phyloP scores from a whole-genome alignment of 2,113 vertebrate species.

The Platycercus adscitus region DNA sequence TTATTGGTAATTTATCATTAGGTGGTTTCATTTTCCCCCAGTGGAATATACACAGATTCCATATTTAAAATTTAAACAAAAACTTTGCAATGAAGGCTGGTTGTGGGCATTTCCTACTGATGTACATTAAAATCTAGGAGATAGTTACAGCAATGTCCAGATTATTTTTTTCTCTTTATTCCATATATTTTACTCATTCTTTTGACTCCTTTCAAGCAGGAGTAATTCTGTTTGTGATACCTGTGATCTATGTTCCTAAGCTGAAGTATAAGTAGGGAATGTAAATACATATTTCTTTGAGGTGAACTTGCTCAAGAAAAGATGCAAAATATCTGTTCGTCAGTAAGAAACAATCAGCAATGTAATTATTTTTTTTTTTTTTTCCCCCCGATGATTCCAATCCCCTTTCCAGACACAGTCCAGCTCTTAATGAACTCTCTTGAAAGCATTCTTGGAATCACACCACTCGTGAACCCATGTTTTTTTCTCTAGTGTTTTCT shows the following conservation, averaged over 20 bases:
- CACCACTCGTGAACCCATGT: background rate
- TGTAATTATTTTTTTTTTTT: background rate
- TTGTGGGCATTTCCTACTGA: background rate
- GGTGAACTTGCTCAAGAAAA: background rate
- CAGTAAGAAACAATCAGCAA: background rate
- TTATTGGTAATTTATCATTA: background rate
- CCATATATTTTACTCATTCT: background rate
- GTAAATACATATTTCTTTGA: background rate
- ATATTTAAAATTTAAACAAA: background rate
- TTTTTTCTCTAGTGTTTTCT: background rate
- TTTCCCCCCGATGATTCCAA: background rate
- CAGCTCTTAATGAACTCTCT: background rate
- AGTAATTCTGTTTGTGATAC: background rate
- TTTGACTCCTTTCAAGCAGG: background rate
- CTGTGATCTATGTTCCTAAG: background rate
- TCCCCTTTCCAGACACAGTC: background rate
- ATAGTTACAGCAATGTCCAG: background rate
- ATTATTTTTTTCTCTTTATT: background rate
- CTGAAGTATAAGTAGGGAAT: background rate
- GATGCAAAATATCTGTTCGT: background rate
- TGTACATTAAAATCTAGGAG: background rate
- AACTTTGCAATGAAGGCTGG: background rate
- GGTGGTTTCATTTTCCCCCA: background rate
- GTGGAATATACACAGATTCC: background rate
- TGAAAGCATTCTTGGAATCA: background rate